Evolutionary conservation across 2,797 vertebrate species (phyloP).

Genomic region (Schizopygopsis pylzovi): DNA sequence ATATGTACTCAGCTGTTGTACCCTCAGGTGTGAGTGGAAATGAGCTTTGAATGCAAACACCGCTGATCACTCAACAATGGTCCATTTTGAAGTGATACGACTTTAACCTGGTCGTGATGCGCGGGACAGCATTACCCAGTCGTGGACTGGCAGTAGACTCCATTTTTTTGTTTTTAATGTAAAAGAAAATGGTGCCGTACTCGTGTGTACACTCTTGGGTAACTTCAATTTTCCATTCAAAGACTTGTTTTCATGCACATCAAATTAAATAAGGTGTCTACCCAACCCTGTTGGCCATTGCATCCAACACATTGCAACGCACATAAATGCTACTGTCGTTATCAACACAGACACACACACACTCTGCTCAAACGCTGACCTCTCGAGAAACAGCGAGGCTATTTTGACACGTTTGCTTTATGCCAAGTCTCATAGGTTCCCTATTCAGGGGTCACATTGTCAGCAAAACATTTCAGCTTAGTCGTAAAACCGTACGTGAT

Average conservation of each 20-base stretch:
- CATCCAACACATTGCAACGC: not conserved
- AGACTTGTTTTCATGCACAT: not conserved
- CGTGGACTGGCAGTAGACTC: not conserved
- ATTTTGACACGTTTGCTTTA: slow-evolving; percentile 43
- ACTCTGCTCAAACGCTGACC: not conserved
- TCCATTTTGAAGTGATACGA: not conserved
- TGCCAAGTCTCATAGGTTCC: slow-evolving; percentile 62
- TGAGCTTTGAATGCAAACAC: slow-evolving; percentile 11
- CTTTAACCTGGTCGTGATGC: not conserved
- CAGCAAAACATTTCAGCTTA: slow-evolving; percentile 70
- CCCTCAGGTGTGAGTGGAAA: slow-evolving; percentile 27
- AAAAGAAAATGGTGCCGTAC: not conserved
- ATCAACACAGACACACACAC: not conserved
- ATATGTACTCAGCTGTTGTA: slow-evolving; percentile 50
- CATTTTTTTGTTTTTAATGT: not conserved
- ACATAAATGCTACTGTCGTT: not conserved
- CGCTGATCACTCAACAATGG: slow-evolving; percentile 6
- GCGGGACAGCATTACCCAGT: not conserved
- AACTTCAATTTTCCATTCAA: not conserved
- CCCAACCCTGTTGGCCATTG: not conserved
- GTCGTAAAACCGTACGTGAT: slow-evolving; percentile 52
- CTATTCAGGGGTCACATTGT: slow-evolving; percentile 53
- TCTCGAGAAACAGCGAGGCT: slow-evolving; percentile 16
- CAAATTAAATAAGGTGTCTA: not conserved
- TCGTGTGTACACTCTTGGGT: not conserved